Conservation (phyloP, 2,888 invertebrate genomes). For the Athalia rosae region DNA sequence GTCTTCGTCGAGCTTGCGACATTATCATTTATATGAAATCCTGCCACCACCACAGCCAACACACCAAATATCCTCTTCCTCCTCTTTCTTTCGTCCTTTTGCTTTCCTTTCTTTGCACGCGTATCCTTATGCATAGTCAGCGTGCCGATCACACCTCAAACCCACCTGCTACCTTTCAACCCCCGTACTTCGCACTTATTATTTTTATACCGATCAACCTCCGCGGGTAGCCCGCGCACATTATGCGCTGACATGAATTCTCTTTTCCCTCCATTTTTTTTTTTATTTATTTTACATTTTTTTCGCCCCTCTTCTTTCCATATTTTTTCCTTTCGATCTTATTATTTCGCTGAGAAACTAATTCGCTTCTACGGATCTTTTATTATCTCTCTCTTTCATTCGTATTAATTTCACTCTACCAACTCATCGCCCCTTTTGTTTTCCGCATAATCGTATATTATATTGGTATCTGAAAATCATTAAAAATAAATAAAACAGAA, state of each 20-base stretch:
- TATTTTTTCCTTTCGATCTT: not conserved
- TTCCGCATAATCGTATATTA: too few relatives aligned
- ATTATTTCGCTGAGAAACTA: not conserved
- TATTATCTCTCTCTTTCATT: too few relatives aligned
- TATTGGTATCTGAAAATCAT: too few relatives aligned
- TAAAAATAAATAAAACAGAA: too few relatives aligned
- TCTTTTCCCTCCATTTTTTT: not conserved
- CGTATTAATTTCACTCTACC: too few relatives aligned
- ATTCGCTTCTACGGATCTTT: too few relatives aligned
- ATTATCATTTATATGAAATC: constrained; percentile 72
- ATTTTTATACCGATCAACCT: too few relatives aligned
- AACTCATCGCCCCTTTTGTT: too few relatives aligned
- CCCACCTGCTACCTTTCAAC: constrained; percentile 48
- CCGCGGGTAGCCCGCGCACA: not conserved
- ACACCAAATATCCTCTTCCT: not conserved
- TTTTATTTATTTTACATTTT: not conserved
- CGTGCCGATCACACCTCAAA: constrained; percentile 25
- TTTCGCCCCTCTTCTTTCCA: not conserved
- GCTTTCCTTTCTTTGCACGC: constrained; percentile 62
- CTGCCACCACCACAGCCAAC: not conserved
- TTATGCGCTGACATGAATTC: constrained; percentile 34
- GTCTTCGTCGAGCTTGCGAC: constrained; percentile 52
- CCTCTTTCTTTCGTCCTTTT: not conserved
- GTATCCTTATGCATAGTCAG: constrained; percentile 68
- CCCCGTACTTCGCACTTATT: constrained; percentile 45